phyloP scores from a whole-genome alignment of 2,797 vertebrate genomes.

The Sebastes ruberrimus region DNA sequence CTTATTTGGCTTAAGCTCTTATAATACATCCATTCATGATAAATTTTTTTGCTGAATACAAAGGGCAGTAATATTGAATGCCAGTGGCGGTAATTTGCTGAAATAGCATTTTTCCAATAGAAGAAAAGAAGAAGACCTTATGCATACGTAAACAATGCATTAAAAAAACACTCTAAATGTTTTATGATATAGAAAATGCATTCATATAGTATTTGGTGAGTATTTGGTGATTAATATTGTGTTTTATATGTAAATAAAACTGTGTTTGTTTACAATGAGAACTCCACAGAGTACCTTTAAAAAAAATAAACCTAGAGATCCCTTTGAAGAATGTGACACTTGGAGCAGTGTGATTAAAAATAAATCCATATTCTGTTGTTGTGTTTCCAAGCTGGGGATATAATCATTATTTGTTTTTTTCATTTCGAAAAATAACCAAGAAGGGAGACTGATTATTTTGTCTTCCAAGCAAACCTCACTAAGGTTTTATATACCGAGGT shows the following conservation, averaged over 20 bases:
- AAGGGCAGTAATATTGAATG: background rate
- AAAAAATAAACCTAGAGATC: constrained; percentile 27
- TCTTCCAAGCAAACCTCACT: background rate
- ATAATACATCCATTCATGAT: background rate
- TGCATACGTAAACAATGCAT: background rate
- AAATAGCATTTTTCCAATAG: background rate
- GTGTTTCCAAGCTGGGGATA: constrained; percentile 2
- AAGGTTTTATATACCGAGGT: background rate
- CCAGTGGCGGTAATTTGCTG: background rate
- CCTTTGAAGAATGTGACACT: constrained; percentile 37
- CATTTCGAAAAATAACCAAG: background rate
- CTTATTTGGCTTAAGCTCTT: background rate
- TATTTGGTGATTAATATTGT: constrained; percentile 9
- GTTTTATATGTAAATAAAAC: constrained; percentile 25
- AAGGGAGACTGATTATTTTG: background rate
- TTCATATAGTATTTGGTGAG: constrained; percentile 6
- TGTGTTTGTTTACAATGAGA: constrained; percentile 36
- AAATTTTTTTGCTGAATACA: background rate
- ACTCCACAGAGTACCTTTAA: constrained; percentile 20
- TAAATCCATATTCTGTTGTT: constrained; percentile 35
- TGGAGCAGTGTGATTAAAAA: constrained; percentile 31
- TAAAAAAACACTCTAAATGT: background rate
- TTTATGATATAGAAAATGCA: background rate
- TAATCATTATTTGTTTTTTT: constrained; percentile 25
- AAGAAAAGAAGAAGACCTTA: background rate